Percentiles rank a stretch among this genome's conserved stretches.
Conservation (phyloP, 30 jellyfish, hydroid and myxozoan genomes). For the Cassiopea xamachana region DNA sequence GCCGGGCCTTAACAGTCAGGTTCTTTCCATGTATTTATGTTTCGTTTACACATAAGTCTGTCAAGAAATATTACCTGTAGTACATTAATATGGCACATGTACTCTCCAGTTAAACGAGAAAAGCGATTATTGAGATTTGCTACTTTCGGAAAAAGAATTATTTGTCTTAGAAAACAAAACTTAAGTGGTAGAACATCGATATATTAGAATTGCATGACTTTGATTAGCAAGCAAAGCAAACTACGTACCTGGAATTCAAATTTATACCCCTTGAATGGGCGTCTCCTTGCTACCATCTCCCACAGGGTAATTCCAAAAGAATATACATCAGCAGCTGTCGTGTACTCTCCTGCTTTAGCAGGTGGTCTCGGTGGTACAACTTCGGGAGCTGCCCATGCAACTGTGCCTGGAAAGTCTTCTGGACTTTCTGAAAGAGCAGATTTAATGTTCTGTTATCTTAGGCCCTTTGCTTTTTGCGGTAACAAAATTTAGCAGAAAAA, state of each 20-base stretch:
- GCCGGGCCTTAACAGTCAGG: too few relatives aligned
- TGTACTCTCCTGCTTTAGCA: constrained; percentile 5
- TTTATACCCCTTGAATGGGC: constrained; percentile 63
- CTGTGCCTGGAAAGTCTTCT: constrained; percentile 48
- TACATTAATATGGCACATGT: too few relatives aligned
- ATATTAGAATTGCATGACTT: background rate
- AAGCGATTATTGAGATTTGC: background rate
- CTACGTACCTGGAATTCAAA: constrained; percentile 54
- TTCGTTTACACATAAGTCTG: too few relatives aligned
- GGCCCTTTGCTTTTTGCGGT: too few relatives aligned
- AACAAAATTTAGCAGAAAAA: too few relatives aligned
- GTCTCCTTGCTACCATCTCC: constrained; percentile 73
- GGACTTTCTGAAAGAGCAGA: background rate
- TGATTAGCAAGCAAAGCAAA: background rate
- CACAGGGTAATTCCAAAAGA: constrained; percentile 74
- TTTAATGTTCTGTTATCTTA: background rate
- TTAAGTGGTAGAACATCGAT: too few relatives aligned
- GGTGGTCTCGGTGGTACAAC: constrained; percentile 65
- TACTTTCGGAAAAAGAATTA: background rate
- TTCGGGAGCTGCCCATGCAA: constrained; percentile 79
- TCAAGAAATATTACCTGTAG: too few relatives aligned
- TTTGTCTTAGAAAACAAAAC: background rate
- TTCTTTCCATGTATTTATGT: too few relatives aligned
- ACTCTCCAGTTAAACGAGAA: too few relatives aligned
- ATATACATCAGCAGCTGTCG: constrained; percentile 71